Conservation (phyloP, 2,113 vertebrate species). For the Microtus ochrogaster region DNA sequence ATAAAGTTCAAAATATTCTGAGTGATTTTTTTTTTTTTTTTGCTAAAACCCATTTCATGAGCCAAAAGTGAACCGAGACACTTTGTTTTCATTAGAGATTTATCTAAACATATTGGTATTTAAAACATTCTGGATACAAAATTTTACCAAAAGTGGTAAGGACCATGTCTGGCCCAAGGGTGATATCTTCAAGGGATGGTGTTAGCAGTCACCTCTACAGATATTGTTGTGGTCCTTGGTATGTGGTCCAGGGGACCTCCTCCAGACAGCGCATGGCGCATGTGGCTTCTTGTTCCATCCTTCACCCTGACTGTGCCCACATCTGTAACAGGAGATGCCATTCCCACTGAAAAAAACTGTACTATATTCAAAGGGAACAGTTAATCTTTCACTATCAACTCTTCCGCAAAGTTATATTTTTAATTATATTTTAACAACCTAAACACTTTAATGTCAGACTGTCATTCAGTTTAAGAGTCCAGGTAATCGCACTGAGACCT, state of each 20-base stretch:
- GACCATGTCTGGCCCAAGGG: not conserved
- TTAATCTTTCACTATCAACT: not conserved
- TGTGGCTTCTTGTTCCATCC: accelerated
- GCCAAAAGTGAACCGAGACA: not conserved
- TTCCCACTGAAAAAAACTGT: not conserved
- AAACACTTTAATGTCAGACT: not conserved
- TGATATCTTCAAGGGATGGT: not conserved
- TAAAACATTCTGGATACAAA: not conserved
- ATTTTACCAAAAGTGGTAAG: conserved; percentile 32
- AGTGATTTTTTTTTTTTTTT: not conserved
- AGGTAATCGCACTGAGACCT: not conserved
- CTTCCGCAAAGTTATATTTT: not conserved
- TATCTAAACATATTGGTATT: not conserved
- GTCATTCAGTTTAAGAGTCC: not conserved
- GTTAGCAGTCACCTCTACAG: accelerated
- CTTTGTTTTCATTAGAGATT: not conserved
- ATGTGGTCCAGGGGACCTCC: not conserved
- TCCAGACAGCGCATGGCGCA: not conserved
- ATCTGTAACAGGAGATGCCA: not conserved
- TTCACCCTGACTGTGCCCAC: not conserved
- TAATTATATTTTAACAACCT: not conserved
- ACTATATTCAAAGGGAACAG: not conserved
- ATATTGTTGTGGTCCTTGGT: accelerated
- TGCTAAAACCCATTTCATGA: not conserved
- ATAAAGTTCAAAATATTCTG: conserved; percentile 25